Percentiles rank a stretch among this genome's conserved stretches.
These are phyloP conservation scores for Oxytorus armatus DNA, from an alignment of 2,888 invertebrate species.

Conservation along the genomic window DNA sequence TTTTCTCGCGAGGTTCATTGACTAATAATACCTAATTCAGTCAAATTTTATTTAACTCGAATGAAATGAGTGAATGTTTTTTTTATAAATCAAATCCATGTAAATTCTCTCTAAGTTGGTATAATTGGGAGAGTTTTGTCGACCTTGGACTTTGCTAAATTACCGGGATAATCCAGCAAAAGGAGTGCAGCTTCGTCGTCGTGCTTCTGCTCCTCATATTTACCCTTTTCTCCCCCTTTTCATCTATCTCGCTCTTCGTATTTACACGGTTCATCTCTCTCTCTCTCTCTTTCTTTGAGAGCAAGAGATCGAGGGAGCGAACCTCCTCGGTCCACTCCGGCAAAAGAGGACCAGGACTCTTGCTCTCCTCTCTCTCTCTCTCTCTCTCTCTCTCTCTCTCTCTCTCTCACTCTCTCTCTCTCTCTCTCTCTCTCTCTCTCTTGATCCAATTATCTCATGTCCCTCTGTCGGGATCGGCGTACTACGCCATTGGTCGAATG, in stretches of 20 bases:
- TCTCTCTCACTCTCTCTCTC: constrained; percentile 53
- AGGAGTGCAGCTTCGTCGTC: constrained; percentile 29
- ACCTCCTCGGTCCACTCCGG: constrained; percentile 34
- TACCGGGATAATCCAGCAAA: constrained; percentile 67
- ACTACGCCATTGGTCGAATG: constrained; percentile 82
- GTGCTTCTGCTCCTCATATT: constrained; percentile 26
- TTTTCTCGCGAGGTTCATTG: background rate
- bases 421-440: constrained; percentile 43
- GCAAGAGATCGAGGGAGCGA: constrained; percentile 19
- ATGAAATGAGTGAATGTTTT: background rate
- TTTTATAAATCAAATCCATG: background rate
- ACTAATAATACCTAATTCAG: background rate
- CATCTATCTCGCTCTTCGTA: constrained; percentile 12
- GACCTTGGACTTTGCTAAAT: constrained; percentile 76
- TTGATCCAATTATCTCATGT: constrained; percentile 84
- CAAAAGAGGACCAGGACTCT: constrained; percentile 39
- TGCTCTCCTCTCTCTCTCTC: constrained; percentile 45
- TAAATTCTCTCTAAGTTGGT: background rate
- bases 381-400: constrained; percentile 68
- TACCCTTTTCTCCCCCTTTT: too few species aligned
- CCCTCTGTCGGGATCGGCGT: constrained; percentile 82
- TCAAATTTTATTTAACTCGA: background rate
- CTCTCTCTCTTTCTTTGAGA: constrained; percentile 13
- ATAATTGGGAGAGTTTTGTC: constrained; percentile 70
- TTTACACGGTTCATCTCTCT: constrained; percentile 10